Percentiles rank a stretch among this genome's conserved stretches.
Evolutionary conservation across 2,888 invertebrate species (phyloP).

Genomic region (Kryphioiulus occultus): DNA sequence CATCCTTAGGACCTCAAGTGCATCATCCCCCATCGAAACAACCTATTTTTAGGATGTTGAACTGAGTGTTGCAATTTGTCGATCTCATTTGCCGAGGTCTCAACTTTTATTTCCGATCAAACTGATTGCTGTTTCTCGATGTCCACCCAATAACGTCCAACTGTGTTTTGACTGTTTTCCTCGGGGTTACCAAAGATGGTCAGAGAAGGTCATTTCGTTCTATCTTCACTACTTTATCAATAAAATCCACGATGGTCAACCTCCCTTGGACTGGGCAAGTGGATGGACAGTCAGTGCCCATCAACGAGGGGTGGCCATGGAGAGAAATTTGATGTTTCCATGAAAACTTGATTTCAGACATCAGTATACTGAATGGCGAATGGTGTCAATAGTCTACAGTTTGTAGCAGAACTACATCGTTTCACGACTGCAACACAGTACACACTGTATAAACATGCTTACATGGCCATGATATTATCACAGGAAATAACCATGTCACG

Average conservation of each 20-base stretch:
- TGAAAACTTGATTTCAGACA: neutral
- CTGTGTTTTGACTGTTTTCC: neutral
- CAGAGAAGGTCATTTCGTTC: neutral
- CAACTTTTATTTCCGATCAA: slow-evolving; percentile 9
- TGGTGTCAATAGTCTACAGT: neutral
- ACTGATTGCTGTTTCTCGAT: slow-evolving; percentile 4
- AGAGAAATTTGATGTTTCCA: neutral
- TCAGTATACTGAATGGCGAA: neutral
- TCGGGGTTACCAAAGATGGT: neutral
- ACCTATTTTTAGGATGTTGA: neutral
- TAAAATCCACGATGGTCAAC: neutral
- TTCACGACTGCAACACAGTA: too few relatives aligned
- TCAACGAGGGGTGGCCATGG: neutral
- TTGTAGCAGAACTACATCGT: too few relatives aligned
- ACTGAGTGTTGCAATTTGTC: slow-evolving; percentile 3
- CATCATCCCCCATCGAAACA: neutral
- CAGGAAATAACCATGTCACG: too few relatives aligned
- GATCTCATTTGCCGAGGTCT: slow-evolving; percentile 12
- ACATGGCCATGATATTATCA: neutral
- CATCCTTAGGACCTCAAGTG: neutral
- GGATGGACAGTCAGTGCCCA: neutral
- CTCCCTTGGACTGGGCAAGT: neutral
- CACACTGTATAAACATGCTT: too few relatives aligned
- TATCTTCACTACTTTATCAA: neutral
- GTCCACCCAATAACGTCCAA: slow-evolving; percentile 7